Base-by-base conservation (phyloP, 2,888 invertebrate species). In the Conistra vaccinii region DNA sequence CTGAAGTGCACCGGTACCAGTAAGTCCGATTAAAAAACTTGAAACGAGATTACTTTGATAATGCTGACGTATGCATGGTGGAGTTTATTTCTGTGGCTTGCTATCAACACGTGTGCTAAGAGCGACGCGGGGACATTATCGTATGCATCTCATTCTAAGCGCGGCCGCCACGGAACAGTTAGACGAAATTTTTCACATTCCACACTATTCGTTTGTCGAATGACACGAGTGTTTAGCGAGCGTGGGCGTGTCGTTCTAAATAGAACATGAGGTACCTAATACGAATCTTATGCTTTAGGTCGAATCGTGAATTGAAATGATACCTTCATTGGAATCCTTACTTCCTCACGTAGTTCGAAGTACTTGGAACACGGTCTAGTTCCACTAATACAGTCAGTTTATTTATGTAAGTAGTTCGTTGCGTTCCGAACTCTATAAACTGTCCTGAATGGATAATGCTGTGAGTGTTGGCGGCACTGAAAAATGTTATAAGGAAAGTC, bases 141-240 rank as follows among this genome's bases (percentile, higher is more conserved):
- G 86, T 85, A 87, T 87, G 89, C 90, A 92, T 92, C 91, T 90
- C 84, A 88, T 87, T 87, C 83, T 82, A 85, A 86, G 61, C 85
- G 87, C 83, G 80, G 88, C 84, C 81, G 82, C 84, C 80, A 74
- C 82, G 86, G 85, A 91, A 95, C 95, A 94, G 95, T 95, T 95
- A 95, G 81, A 89, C 88, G 85, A 90, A 90, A 94, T 94, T 92
- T 94, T 93, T 92, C 75, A 90, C 92, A 95, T 95, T 94, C 94
- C 93, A 83, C 86, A 85, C 86, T 89, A 90, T 91, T 90, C 89
- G 91, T 90, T 89, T 90, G 89, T 89, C 79, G 76, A 86, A 84
- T 82, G 84, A 87, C 81, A 79, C 61, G 86, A 89, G 87, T 88
- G 88, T 88, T 89, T 89, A 85, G 89, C 89, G 84, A 84, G 84